Percentiles rank a stretch among this genome's conserved stretches.
phyloP scores from a whole-genome alignment of 53 echinoderm and acorn worm species.

The Patiria pectinifera region DNA sequence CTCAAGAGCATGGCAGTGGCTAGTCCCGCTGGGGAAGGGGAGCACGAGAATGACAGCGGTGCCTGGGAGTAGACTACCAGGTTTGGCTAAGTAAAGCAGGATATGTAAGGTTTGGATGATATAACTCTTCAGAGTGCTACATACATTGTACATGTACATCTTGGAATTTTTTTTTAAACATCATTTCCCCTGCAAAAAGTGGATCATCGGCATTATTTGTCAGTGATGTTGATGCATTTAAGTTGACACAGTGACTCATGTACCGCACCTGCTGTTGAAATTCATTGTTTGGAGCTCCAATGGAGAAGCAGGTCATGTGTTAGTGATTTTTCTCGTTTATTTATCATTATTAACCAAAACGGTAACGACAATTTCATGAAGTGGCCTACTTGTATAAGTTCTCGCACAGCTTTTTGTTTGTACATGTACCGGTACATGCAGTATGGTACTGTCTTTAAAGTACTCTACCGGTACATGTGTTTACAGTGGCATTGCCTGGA shows the following conservation, averaged over 20 bases:
- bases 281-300: neutral
- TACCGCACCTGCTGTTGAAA: too few relatives aligned
- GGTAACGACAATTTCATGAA: neutral
- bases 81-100: neutral
- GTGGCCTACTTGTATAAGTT: neutral
- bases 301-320: neutral
- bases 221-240: too few relatives aligned
- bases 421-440: neutral
- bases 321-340: neutral
- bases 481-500: too few relatives aligned
- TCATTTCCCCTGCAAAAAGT: too few relatives aligned
- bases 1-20: conserved; percentile 55
- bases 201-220: too few relatives aligned
- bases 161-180: too few relatives aligned
- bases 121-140: neutral
- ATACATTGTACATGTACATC: neutral
- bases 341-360: neutral
- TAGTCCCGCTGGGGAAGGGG: conserved; percentile 26
- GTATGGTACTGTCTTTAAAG: neutral
- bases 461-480: too few relatives aligned
- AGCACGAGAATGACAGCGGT: conserved; percentile 54
- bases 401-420: neutral
- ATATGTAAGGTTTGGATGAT: neutral
- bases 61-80: conserved; percentile 35
- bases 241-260: too few relatives aligned